Conservation (phyloP, 2,113 vertebrate species). For the crab-eating macaque (Macaca fascicularis) region DNA sequence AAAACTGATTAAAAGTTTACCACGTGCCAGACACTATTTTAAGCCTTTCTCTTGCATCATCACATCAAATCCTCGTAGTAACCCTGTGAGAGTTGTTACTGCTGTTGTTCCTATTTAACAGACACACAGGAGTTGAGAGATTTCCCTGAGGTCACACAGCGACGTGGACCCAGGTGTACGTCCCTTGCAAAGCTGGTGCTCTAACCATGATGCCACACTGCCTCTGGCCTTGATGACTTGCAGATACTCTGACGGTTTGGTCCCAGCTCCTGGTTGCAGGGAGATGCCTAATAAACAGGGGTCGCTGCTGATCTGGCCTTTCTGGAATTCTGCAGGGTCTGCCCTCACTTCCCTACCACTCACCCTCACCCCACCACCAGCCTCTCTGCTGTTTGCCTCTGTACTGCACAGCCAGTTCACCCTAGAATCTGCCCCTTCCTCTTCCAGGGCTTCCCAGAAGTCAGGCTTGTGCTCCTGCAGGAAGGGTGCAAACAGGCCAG, state of each 20-base stretch:
- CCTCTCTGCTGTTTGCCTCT: not conserved
- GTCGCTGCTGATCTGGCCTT: fast-evolving
- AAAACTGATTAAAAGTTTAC: not conserved
- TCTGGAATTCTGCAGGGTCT: not conserved
- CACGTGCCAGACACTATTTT: fast-evolving
- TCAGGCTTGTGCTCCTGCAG: not conserved
- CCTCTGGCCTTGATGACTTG: fast-evolving
- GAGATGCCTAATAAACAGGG: fast-evolving
- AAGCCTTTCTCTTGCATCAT: not conserved
- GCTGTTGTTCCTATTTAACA: not conserved
- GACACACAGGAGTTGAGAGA: not conserved
- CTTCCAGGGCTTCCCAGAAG: not conserved
- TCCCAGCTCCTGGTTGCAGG: not conserved
- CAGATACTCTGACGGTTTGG: not conserved
- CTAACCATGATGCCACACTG: fast-evolving
- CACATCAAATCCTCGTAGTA: fast-evolving
- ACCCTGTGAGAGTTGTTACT: not conserved
- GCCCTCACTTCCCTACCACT: not conserved
- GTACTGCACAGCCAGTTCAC: not conserved
- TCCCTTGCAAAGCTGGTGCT: not conserved
- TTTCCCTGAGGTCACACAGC: not conserved
- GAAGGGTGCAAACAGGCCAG: fast-evolving
- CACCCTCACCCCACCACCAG: not conserved
- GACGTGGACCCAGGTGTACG: not conserved
- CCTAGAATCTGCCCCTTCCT: not conserved